These are phyloP conservation scores for Aradus depressus DNA, from an alignment of 2,888 invertebrate genomes.

Conservation along the genomic window DNA sequence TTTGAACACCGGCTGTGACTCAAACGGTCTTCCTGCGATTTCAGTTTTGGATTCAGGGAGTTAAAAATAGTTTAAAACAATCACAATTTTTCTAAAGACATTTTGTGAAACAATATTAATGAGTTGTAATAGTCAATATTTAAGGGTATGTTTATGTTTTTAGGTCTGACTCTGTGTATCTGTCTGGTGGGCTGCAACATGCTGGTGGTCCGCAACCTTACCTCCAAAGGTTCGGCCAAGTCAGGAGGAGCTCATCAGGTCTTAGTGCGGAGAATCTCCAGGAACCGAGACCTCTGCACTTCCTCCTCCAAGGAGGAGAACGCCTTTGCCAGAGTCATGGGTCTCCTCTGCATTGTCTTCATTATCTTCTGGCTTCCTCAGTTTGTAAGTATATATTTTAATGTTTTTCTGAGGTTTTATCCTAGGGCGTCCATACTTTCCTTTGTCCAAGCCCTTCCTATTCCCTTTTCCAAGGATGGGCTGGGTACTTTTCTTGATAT, in stretches of 20 bases:
- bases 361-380: conserved; percentile 81
- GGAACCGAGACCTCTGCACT: conserved; percentile 34
- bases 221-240: conserved; percentile 8
- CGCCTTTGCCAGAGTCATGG: conserved; percentile 76
- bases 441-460: too few relatives aligned
- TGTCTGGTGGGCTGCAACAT: conserved; percentile 70
- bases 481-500: too few relatives aligned
- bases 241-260: conserved; percentile 9
- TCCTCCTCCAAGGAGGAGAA: conserved; percentile 66
- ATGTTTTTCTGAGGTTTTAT: too few relatives aligned
- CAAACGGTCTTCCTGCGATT: too few relatives aligned
- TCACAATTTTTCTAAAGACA: too few relatives aligned
- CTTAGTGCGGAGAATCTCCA: conserved; percentile 36
- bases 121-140: conserved; percentile 1
- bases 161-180: conserved; percentile 59
- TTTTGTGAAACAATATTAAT: too few relatives aligned
- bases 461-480: too few relatives aligned
- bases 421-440: too few relatives aligned
- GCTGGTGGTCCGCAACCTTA: conserved; percentile 65
- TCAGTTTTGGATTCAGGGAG: too few relatives aligned
- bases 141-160: conserved; percentile 19
- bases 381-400: conserved; percentile 50
- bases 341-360: conserved; percentile 67
- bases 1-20: too few relatives aligned
- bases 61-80: too few relatives aligned